Evolutionary conservation across 35 echinoderm and acorn worm genomes (phyloP).

Genomic region (Ophiothrix spiculata): DNA sequence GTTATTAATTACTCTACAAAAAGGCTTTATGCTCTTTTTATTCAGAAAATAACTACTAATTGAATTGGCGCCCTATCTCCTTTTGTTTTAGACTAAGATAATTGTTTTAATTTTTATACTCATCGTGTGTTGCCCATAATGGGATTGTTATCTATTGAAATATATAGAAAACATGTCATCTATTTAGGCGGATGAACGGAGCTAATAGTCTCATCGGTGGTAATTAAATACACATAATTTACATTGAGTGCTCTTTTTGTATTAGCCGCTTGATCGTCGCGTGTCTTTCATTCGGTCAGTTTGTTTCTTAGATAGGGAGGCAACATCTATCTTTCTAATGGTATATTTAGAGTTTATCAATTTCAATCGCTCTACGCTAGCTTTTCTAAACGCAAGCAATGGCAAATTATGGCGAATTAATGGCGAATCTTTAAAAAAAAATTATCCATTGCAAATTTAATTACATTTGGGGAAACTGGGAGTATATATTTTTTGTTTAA

Average conservation of each 20-base stretch:
- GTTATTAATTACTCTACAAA: background rate
- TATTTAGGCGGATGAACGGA: background rate
- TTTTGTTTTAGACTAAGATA: no score
- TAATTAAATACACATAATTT: background rate
- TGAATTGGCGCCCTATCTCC: background rate
- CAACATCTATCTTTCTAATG: no score
- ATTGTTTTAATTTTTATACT: background rate
- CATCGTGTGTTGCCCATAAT: background rate
- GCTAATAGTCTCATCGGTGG: background rate
- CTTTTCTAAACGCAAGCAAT: no score
- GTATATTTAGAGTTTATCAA: no score
- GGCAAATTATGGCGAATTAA: no score
- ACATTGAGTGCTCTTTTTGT: background rate
- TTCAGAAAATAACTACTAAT: background rate
- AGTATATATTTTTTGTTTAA: no score
- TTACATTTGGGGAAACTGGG: no score
- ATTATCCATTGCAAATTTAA: no score
- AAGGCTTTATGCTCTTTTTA: background rate
- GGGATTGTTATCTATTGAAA: background rate
- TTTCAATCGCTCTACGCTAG: no score
- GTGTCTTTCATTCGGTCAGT: background rate
- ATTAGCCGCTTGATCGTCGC: background rate
- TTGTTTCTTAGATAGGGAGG: no score
- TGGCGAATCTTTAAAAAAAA: no score
- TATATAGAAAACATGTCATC: background rate